A percentile compares a stretch with the other conserved stretches of the same genome.
Conservation (phyloP, 1,140 invertebrate species). For the Babylonia areolata region DNA sequence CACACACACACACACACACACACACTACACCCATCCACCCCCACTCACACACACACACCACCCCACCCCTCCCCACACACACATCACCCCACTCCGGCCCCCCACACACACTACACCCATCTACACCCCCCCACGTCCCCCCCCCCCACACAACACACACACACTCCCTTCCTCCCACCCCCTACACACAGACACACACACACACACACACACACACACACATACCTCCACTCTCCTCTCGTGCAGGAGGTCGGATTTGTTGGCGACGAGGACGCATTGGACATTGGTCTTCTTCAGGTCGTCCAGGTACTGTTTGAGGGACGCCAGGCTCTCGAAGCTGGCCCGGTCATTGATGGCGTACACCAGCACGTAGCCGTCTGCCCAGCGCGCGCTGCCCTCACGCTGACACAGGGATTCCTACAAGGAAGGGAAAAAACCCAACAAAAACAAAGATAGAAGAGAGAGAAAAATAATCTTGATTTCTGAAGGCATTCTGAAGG, state of each 20-base stretch:
- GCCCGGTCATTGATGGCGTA: slow-evolving; percentile 93
- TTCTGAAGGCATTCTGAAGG: no score
- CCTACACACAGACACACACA: neutral
- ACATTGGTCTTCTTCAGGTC: slow-evolving; percentile 80
- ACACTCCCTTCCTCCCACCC: neutral
- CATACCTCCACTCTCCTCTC: slow-evolving; percentile 87
- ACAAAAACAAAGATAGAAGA: neutral
- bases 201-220: slow-evolving; percentile 2
- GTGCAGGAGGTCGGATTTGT: slow-evolving; percentile 95
- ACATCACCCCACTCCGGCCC: no score
- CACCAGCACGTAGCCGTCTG: slow-evolving; percentile 91
- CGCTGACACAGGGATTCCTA: no score
- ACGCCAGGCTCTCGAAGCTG: slow-evolving; percentile 88
- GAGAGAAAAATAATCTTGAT: no score
- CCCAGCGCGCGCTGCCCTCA: slow-evolving; percentile 90
- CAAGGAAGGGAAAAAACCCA: neutral
- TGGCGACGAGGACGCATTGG: slow-evolving; percentile 86
- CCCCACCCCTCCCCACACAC: no score
- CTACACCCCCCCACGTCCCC: slow-evolving; percentile 84
- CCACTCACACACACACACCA: no score
- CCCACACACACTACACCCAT: slow-evolving; percentile 71
- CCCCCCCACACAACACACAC: neutral
- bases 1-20: no score
- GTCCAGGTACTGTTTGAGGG: slow-evolving; percentile 80
- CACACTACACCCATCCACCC: no score